phyloP scores from a whole-genome alignment of 2,797 vertebrate genomes.

The Melopsittacus undulatus region DNA sequence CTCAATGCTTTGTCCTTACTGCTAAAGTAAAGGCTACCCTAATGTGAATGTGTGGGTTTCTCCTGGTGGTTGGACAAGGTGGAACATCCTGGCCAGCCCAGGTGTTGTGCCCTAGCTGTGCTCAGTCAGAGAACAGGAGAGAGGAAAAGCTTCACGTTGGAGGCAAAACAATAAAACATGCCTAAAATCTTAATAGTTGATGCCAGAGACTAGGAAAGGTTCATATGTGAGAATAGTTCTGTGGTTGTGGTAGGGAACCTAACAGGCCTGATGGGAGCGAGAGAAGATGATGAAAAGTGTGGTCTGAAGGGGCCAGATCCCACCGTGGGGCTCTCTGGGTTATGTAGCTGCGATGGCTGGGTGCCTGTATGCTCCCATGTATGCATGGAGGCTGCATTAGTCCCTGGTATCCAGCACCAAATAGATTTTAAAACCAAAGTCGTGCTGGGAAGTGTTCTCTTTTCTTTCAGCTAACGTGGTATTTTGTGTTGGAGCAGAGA shows the following conservation, averaged over 20 bases:
- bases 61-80: neutral
- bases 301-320: neutral
- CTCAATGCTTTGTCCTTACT: neutral
- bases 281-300: neutral
- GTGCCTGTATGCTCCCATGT: fast-evolving
- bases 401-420: neutral
- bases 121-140: neutral
- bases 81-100: neutral
- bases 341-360: neutral
- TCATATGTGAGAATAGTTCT: neutral
- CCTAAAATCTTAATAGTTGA: neutral
- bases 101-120: neutral
- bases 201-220: neutral
- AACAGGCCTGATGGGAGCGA: fast-evolving
- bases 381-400: fast-evolving
- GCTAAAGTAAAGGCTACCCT: neutral
- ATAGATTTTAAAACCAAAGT: neutral
- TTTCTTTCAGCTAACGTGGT: neutral
- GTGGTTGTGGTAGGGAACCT: neutral
- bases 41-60: neutral
- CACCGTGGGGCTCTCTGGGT: fast-evolving
- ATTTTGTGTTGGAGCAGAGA: neutral
- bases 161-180: neutral
- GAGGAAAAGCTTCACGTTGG: neutral
- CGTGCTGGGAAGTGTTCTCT: neutral